Evolutionary conservation across 2,797 vertebrate species (phyloP).

Genomic region (Coracias cyanogaster): DNA sequence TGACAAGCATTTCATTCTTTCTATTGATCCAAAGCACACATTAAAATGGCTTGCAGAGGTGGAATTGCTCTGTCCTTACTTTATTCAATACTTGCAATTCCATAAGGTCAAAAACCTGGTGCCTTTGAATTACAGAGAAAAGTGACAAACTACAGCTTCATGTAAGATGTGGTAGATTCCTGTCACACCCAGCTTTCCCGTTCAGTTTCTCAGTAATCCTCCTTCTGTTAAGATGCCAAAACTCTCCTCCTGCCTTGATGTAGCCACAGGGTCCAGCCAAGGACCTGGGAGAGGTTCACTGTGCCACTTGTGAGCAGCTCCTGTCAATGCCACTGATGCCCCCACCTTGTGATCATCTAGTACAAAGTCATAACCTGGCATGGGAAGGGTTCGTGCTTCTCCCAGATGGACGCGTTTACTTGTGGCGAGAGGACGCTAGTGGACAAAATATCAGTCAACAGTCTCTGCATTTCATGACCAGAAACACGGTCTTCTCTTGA

Average conservation of each 20-base stretch:
- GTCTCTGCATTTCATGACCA: neutral
- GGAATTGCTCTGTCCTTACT: neutral
- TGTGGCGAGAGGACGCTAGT: neutral
- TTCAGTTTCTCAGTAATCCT: neutral
- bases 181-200: neutral
- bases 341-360: neutral
- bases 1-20: conserved; percentile 3
- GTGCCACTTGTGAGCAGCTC: neutral
- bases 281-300: neutral
- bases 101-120: neutral
- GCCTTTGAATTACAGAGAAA: neutral
- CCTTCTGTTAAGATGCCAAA: neutral
- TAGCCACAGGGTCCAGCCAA: neutral
- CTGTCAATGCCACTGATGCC: neutral
- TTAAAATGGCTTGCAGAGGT: conserved; percentile 3
- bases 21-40: conserved; percentile 12
- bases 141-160: neutral
- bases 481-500: neutral
- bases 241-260: neutral
- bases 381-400: neutral
- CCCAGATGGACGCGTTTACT: neutral
- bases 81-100: neutral
- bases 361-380: neutral
- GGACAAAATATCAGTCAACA: neutral
- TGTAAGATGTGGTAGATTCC: neutral